Base-by-base conservation (phyloP, 1,140 invertebrate species). In the Megathymus violae region DNA sequence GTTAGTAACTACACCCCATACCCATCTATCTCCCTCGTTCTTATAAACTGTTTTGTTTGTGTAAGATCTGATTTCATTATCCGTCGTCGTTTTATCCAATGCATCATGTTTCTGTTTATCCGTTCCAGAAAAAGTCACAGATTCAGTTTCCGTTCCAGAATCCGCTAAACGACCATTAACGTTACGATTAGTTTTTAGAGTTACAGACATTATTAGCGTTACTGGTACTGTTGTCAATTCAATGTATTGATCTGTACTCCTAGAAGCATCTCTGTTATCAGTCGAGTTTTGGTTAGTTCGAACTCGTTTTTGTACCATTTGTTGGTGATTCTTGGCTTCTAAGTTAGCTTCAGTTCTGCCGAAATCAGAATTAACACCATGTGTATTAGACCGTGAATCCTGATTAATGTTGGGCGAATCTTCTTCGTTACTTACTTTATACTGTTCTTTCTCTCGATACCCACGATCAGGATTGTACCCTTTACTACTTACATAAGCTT, bases 21-120 rank as follows among this genome's bases (percentile, higher is more conserved):
- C 54, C 71, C 69, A 74, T 50, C 44, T 59, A 7, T 69, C 66
- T 7, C 64, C 62, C 1, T 54, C 36, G 16, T 56, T 43, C 10
- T 16, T 13, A 47, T 41, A 17, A 16, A 17, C 15, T 27, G 19
- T 16, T 13, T 15, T 22, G 11, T 17, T 56, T 22, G 31, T 34
- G 13, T 36, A 22, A 9, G 17, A 13, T 31, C 16, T 38, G 0
- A 59, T 25, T 36, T 59, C 56, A 27, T 44, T 59, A 36, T 46
- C 56, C 6, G 40, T 59, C 2, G 56, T 46, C 9, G 43, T 15
- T 14, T 56, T 47, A 4, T 27, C n/a, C 2, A 22, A 17, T 25
- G 38, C 5, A 44, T 17, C 27, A 14, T 19, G 11, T n/a, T 27
- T n/a, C 27, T 19, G 36, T 19, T 44, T 43, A 31, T 58, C 41